Base-by-base conservation (phyloP, 1,140 invertebrate species). In the Zaprionus inermis region DNA sequence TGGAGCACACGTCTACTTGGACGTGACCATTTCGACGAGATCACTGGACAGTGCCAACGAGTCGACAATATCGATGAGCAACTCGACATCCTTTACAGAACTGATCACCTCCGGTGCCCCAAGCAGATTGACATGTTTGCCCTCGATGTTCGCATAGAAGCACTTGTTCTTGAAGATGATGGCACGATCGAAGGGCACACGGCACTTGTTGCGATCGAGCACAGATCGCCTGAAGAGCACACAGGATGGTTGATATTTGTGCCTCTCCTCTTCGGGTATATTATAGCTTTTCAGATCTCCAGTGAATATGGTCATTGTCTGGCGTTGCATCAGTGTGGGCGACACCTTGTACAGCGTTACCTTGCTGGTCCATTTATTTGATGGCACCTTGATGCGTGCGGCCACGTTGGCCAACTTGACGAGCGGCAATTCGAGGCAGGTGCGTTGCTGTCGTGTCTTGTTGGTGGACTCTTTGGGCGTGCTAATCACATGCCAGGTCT, bases 111-210 rank as follows among this genome's bases (percentile, higher is more conserved):
- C 78, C 5, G 92, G 92, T 36, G 92, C 84, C 0, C 91, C 91
- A 56, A 92, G 28, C 16, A 92, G 65, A 67, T 90, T 83, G 2
- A 92, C 89, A 60, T 92, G 91, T 52, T 92, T 92, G 30, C 92
- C 92, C 64, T 92, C 90, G 22, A 92, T 92, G 58, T 92, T 92
- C 5, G 88, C 78, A 18, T 81, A 91, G 65, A 85, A 92, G 54
- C 80, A 92, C 56, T 90, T 91, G 60, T 92, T 92, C 71, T 92
- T 92, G 12, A 92, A 91, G 36, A 92, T 92, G 24, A 92, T 86
- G 28, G 91, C 91, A 34, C 92, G 88, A 69, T 92, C 92, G 55
- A 91, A 92, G 12, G 90, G 91, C 52, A 92, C 78, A 24, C 89
- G 80, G 9, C 75, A 79, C 52, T 90, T 77, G 44, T 16, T 68